Conservation (phyloP, 2,888 invertebrate genomes). For the Conistra vaccinii region DNA sequence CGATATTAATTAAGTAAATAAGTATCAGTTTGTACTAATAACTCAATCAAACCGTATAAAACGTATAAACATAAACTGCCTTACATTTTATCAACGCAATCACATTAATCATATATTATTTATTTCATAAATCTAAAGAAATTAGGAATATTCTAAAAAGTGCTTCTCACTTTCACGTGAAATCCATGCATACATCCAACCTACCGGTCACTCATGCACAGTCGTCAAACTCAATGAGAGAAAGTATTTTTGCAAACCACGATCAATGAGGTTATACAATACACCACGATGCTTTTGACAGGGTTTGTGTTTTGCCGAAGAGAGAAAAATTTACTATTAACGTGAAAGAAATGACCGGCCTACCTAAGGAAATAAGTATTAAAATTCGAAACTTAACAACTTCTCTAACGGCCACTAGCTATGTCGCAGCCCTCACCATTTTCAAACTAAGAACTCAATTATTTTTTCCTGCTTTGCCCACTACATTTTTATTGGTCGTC, state of each 20-base stretch:
- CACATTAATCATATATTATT: not conserved
- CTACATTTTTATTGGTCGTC: not conserved
- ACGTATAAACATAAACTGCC: not conserved
- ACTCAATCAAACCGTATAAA: not conserved
- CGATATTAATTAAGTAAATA: not conserved
- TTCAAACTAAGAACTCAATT: constrained; percentile 1
- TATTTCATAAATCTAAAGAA: not conserved
- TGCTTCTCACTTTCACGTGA: not conserved
- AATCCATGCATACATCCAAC: not conserved
- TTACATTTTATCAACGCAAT: not conserved
- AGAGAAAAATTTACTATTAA: too few relatives aligned
- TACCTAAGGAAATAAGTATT: not conserved
- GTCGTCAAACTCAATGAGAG: not conserved
- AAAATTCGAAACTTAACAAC: not conserved
- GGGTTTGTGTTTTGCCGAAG: not conserved
- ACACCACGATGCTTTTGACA: not conserved
- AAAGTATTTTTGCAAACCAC: not conserved
- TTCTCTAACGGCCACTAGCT: not conserved
- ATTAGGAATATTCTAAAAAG: not conserved
- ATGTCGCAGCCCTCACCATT: not conserved
- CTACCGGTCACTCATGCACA: not conserved
- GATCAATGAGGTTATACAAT: too few relatives aligned
- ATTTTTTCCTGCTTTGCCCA: not conserved
- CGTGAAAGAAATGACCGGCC: not conserved
- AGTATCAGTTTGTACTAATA: not conserved